These are phyloP conservation scores for Mesitornis unicolor DNA, from an alignment of 2,113 vertebrate species.

Conservation along the genomic window DNA sequence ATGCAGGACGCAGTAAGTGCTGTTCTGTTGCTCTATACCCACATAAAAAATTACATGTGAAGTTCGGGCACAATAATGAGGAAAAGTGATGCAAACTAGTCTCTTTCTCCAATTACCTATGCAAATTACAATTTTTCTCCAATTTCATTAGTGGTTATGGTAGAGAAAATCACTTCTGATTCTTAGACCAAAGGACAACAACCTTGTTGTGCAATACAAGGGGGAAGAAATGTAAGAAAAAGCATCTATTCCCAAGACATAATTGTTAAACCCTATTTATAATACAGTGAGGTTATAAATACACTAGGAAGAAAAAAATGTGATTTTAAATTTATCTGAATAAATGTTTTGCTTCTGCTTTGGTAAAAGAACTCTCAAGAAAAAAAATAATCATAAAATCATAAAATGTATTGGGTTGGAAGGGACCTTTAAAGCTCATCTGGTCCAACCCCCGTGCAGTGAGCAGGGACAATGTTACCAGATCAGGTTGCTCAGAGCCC, in stretches of 20 bases:
- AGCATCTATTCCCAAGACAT: not conserved
- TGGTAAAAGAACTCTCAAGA: conserved; percentile 16
- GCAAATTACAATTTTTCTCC: not conserved
- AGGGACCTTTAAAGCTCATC: no score
- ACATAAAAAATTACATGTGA: not conserved
- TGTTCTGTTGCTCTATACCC: not conserved
- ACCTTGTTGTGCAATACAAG: not conserved
- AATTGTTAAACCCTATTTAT: not conserved
- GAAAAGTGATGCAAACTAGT: not conserved
- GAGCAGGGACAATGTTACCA: no score
- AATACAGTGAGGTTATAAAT: not conserved
- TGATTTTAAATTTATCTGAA: conserved; percentile 23
- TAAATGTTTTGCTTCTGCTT: conserved; percentile 23
- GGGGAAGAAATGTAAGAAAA: not conserved
- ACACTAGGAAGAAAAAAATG: not conserved
- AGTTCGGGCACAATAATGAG: not conserved
- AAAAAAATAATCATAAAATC: no score
- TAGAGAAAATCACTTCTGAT: not conserved
- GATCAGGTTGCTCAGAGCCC: no score
- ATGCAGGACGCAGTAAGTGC: not conserved
- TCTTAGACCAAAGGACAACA: not conserved
- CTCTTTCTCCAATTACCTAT: not conserved
- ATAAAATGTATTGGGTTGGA: no score
- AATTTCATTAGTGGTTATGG: not conserved
- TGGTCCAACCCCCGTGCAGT: no score